phyloP scores from a whole-genome alignment of 2,797 vertebrate genomes.

The Lophotriccus pileatus region DNA sequence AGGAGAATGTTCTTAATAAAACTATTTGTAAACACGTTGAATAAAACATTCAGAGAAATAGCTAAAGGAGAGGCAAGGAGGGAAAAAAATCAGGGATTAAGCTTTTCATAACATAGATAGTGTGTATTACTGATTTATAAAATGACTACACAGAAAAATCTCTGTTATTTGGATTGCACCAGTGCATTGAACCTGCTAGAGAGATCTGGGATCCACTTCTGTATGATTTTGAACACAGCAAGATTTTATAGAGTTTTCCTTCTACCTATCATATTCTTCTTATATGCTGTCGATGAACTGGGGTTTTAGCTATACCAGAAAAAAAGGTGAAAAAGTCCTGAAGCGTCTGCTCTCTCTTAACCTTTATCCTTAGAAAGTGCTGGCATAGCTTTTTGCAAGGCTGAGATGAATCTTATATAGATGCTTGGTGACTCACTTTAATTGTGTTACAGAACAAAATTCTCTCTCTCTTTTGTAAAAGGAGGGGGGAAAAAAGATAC shows the following conservation, averaged over 20 bases:
- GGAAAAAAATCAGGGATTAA: background rate
- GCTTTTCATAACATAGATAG: background rate
- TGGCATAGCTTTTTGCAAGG: background rate
- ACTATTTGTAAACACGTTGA: background rate
- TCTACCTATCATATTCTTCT: background rate
- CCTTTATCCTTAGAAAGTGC: background rate
- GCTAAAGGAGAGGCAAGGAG: background rate
- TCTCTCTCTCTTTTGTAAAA: background rate
- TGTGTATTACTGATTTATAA: background rate
- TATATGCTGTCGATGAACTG: background rate
- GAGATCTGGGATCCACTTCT: background rate
- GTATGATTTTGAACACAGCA: background rate
- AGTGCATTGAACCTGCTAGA: background rate
- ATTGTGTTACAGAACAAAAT: background rate
- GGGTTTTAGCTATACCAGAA: background rate
- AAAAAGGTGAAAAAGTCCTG: background rate
- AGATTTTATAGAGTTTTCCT: background rate
- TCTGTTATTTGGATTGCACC: background rate
- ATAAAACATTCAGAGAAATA: background rate
- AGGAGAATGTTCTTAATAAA: background rate
- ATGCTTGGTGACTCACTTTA: background rate
- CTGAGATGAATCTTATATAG: background rate
- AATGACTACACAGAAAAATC: background rate
- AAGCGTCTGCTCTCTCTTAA: background rate
- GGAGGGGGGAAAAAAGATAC: fast-evolving